Evolutionary conservation across 2,888 invertebrate species (phyloP).

Genomic region (Pogonocherus hispidulus): DNA sequence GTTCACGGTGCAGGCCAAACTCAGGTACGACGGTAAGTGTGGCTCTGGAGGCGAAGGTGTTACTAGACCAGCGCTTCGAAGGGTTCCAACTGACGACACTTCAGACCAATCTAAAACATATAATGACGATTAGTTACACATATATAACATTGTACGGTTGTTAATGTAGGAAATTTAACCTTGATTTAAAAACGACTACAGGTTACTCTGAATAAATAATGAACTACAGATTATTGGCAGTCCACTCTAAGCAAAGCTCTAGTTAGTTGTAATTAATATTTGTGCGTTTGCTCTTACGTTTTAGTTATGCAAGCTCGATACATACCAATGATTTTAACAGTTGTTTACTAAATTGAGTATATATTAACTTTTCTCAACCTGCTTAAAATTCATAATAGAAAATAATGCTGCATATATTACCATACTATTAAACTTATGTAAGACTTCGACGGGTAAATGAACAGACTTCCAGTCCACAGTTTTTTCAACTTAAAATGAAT

Average conservation of each 20-base stretch:
- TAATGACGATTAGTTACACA: conserved; percentile 21
- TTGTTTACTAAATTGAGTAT: conserved; percentile 5
- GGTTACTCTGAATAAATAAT: conserved; percentile 12
- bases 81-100: conserved; percentile 69
- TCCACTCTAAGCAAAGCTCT: conserved; percentile 18
- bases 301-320: conserved; percentile 11
- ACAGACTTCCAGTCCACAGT: conserved; percentile 6
- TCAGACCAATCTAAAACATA: conserved; percentile 68
- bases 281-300: neutral
- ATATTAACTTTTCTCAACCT: conserved; percentile 7
- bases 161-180: conserved; percentile 26
- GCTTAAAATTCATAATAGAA: conserved; percentile 26
- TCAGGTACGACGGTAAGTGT: conserved; percentile 90
- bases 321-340: conserved; percentile 18
- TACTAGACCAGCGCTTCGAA: conserved; percentile 69
- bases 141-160: neutral
- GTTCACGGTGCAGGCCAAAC: conserved; percentile 90
- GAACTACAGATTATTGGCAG: conserved; percentile 9
- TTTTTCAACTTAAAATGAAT: conserved; percentile 2
- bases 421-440: conserved; percentile 21
- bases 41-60: conserved; percentile 54
- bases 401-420: conserved; percentile 21
- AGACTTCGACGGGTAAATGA: conserved; percentile 22
- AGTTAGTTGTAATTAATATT: conserved; percentile 7
- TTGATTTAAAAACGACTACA: conserved; percentile 13